Conservation (phyloP, 2,113 vertebrate species). For the Lonchura striata region DNA sequence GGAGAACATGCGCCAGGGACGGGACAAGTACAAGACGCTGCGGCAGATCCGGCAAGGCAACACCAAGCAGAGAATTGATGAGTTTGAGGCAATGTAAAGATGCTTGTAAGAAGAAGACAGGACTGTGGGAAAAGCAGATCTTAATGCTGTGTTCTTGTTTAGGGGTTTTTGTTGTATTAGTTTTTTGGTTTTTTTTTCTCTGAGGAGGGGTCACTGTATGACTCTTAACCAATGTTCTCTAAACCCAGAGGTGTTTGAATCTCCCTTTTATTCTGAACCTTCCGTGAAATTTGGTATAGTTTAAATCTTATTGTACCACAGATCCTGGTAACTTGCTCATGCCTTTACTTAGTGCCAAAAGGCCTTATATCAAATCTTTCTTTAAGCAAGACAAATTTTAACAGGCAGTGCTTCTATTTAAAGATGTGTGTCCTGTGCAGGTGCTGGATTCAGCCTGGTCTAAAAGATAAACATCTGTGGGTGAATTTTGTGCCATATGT, state of each 20-base stretch:
- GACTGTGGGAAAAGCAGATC: constrained; percentile 62
- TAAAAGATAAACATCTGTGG: constrained; percentile 36
- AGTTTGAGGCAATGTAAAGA: constrained; percentile 93
- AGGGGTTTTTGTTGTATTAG: background rate
- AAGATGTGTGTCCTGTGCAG: background rate
- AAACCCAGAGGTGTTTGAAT: constrained; percentile 18
- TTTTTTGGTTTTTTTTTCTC: background rate
- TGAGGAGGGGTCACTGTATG: constrained; percentile 69
- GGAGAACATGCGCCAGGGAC: constrained; percentile 86
- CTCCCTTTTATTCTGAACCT: background rate
- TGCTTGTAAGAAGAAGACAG: background rate
- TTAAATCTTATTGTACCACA: background rate
- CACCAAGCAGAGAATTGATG: constrained; percentile 97
- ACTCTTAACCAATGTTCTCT: background rate
- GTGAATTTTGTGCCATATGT: constrained; percentile 70
- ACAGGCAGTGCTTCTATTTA: background rate
- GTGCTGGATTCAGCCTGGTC: constrained; percentile 2
- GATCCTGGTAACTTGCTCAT: background rate
- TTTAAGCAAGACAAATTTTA: background rate
- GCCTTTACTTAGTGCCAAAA: constrained; percentile 76
- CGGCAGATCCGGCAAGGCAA: constrained; percentile 94
- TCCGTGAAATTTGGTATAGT: background rate
- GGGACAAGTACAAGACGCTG: constrained; percentile 97
- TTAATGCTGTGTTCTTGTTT: constrained; percentile 35
- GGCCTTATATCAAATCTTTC: constrained; percentile 49